These are phyloP conservation scores for Sclerurus mexicanus DNA, from an alignment of 2,113 vertebrate genomes.

Conservation along the genomic window DNA sequence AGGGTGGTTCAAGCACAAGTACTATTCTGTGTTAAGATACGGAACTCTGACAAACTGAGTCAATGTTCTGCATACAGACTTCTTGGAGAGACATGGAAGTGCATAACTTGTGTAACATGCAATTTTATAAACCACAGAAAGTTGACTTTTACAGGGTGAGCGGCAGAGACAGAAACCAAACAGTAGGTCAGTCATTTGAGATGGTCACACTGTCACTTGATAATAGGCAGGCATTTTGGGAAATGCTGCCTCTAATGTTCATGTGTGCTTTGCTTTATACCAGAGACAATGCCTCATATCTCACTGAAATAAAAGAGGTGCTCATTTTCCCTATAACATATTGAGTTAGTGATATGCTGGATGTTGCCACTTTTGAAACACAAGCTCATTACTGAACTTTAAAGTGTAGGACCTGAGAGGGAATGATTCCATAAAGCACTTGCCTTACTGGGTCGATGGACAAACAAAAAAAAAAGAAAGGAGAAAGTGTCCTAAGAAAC, in stretches of 20 bases:
- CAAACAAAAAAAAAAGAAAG: background rate
- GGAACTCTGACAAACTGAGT: background rate
- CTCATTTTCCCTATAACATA: background rate
- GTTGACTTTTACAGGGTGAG: background rate
- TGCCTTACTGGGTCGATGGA: background rate
- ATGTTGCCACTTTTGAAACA: background rate
- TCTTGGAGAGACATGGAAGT: background rate
- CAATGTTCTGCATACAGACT: background rate
- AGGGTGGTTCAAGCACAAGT: background rate
- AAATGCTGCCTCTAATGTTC: background rate
- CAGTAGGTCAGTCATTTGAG: background rate
- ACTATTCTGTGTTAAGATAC: background rate
- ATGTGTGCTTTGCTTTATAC: background rate
- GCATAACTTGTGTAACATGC: background rate
- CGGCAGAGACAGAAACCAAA: background rate
- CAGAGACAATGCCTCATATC: background rate
- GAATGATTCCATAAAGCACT: background rate
- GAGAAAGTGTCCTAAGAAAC: background rate
- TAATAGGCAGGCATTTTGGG: background rate
- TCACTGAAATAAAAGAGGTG: background rate
- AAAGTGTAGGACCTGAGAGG: background rate
- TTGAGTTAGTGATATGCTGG: background rate
- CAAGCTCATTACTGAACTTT: background rate
- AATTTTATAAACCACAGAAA: background rate
- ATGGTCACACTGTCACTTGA: background rate